Base-by-base conservation (phyloP, 2,888 invertebrate genomes). In the Trisateles emortualis region DNA sequence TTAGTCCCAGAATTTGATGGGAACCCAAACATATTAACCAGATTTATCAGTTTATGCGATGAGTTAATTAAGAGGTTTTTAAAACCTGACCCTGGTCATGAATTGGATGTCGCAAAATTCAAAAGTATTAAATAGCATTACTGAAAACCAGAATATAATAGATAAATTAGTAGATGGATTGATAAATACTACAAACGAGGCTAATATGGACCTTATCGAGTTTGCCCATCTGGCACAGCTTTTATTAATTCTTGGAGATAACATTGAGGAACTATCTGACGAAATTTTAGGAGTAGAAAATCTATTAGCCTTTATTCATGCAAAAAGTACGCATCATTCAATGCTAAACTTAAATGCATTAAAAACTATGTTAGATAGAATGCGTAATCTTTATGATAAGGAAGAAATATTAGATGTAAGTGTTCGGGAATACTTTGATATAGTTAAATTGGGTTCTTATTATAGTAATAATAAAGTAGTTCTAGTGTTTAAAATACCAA, bases 401-500 rank as follows among this genome's bases (percentile, higher is more conserved):
- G 59, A 68, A 9, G n/a, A 50, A 48, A 14, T 65, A 16, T 11
- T 64, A 53, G 39, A 59, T 14, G 17, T 59, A 39, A 49, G 52
- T 29, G 1, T 61, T 14, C 55, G 68, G 42, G 64, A 68, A 36
- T 64, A 57, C 14, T 68, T 43, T 24, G 44, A 54, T 32, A 43
- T 64, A 22, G 56, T 64, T 26, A 64, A 48, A 22, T n/a, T 47
- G 48, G 67, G 55, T 3, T 62, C 32, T 10, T 59, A 54, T 39
- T 64, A 49, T 40, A 17, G 26, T 11, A 26, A 33, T 5, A 51
- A 57, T 16, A 11, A 41, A 4, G 52, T 57, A 49, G 41, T 50
- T 8, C 35, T 57, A 46, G 57, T 54, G n/a, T 48, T 38, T 38
- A 65, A 53, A 24, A 33, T 57, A 4, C 59, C 58, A 40, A 46